Evolutionary conservation across 2,888 invertebrate genomes (phyloP).

Genomic region (Cataglyphis livida): DNA sequence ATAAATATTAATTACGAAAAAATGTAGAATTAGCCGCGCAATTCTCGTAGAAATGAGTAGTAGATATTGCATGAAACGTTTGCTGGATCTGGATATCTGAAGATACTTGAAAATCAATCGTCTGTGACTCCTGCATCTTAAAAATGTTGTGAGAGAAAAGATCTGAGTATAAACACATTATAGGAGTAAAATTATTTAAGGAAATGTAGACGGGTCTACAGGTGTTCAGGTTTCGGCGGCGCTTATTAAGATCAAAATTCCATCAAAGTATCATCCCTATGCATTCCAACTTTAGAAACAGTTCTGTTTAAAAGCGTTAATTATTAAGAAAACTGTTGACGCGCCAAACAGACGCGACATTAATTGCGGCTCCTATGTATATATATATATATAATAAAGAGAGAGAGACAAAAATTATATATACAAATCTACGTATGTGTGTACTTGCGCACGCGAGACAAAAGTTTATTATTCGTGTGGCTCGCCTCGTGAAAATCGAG

Average conservation of each 20-base stretch:
- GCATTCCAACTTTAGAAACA: slow-evolving; percentile 26
- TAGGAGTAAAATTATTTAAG: not conserved
- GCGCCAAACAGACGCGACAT: slow-evolving; percentile 21
- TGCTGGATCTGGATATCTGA: slow-evolving; percentile 17
- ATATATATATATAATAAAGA: not conserved
- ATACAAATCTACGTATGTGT: slow-evolving; percentile 58
- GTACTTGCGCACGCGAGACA: slow-evolving; percentile 50
- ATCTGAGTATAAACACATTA: not conserved
- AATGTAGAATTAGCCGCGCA: slow-evolving; percentile 29
- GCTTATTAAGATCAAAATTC: slow-evolving; percentile 41
- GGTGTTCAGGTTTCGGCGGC: slow-evolving; percentile 31
- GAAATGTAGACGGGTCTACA: not conserved
- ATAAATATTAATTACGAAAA: slow-evolving; percentile 18
- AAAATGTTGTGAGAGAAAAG: not conserved
- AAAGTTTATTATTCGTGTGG: slow-evolving; percentile 47
- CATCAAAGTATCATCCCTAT: not conserved
- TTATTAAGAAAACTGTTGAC: slow-evolving; percentile 8
- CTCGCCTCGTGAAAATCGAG: slow-evolving; percentile 50
- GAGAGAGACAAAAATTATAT: slow-evolving; percentile 57
- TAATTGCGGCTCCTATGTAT: slow-evolving; percentile 2
- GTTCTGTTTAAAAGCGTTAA: slow-evolving; percentile 18
- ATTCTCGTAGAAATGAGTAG: slow-evolving; percentile 39
- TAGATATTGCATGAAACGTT: slow-evolving; percentile 22
- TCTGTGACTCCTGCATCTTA: not conserved
- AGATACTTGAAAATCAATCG: not conserved